Base-by-base conservation (phyloP, 2,888 invertebrate species). In the Clanis bilineata region DNA sequence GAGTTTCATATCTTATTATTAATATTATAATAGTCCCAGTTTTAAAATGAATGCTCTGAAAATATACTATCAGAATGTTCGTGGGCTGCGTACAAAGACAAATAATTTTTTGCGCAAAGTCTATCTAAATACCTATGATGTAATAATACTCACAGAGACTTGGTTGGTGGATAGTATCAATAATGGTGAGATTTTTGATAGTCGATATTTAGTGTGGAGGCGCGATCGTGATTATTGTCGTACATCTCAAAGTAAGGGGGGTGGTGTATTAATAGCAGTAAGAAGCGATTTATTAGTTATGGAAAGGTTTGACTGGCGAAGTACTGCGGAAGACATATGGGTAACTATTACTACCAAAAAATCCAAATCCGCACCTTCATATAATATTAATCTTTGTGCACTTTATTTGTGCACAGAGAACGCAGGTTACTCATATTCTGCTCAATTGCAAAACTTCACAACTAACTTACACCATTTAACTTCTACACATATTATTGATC, bases 161-260 rank as follows among this genome's bases (percentile, higher is more conserved):
- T 59, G 59, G 59, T 22, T 59, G 2, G 2, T 32, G 1, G 43
- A 59, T 6, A 22, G 54, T 5, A 32, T 59, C 2, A 3, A 1
- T 15, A 21, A 28, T 15, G 21, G 43, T n/a, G 59, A 59, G 7
- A 10, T 59, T 0, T 38, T 59, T n/a, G 54, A 59, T n/a, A 21
- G 28, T 21, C 18, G 54, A 4, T 59, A 59, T 12, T n/a, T 54
- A 9, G 22, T 54, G 0, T 59, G 54, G 54, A 38, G 59, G 2
- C 39, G 59, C 1, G 59, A 59, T 21, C n/a, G 54, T 6, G n/a
- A 59, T 9, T 69, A 6, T 55, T 3, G 9, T 12, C 45, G 18
- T 21, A 45, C 45, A 22, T 2, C 3, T 2, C 45, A 45, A 21
- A 6, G 5, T 5, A 18, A 22, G 18, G 45, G 45, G 4, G 45